Evolutionary conservation across 2,797 vertebrate genomes (phyloP), one percentile per base, ranked within the genome.

Genomic region (Lagothrix lagotricha): DNA sequence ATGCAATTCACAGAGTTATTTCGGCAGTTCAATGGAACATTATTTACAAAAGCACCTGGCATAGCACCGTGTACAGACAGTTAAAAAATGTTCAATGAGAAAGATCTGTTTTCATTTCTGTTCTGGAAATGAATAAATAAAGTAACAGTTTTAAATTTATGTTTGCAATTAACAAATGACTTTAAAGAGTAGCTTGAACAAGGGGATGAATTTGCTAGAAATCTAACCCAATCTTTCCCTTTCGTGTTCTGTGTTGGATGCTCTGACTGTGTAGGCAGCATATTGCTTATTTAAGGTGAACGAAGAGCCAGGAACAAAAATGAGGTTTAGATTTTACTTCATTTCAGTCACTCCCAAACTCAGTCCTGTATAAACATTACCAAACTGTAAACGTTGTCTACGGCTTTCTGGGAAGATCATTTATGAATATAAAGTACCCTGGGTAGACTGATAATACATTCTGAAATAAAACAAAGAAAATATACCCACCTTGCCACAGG

Each of bases 371-470:
- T 98, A 97, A 98, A 98, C 96, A 97, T 4, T 67, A 58, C 26
- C 75, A 98, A 98, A 96, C 36, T 98, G 28, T 97, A 94, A 98
- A 97, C 97, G 95, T 91, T 97, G 96, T 86, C 94, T 84, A 39
- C 0, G 0, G 19, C 84, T 97, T 86, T 50, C 97, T 82, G 3
- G 2, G 87, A 96, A 95, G 81, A 46, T 93, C 54, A 93, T 98
- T 97, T 97, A 90, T 97, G 97, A 97, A 92, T 94, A 77, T 90
- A 97, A 98, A 95, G 28, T 46, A 4, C 50, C 61, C 57, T 92
- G 94, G n/a, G 83, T 83, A 96, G 30, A 86, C 64, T 22, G 97
- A 92, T 90, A 95, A 83, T 11, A 57, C 6, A 24, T 44, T 95
- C 64, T 76, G 82, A 86, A 95, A 52, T 61, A 81, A 91, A 89